Evolutionary conservation across 2,888 invertebrate species (phyloP).

Genomic region (Ashinkailepas kermadecensis): DNA sequence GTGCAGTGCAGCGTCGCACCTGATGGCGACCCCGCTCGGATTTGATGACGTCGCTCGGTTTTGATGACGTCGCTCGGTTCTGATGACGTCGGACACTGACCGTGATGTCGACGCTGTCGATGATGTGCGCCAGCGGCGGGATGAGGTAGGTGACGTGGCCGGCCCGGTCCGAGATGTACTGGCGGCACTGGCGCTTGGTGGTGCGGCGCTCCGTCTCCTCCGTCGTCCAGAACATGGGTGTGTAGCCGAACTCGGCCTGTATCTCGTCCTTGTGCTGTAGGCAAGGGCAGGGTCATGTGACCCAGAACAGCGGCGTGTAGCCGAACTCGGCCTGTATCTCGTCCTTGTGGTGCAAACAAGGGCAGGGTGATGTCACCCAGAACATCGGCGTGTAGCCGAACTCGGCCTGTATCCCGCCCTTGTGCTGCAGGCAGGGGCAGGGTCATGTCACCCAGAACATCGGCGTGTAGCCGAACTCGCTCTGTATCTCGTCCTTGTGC

Average conservation of each 20-base stretch:
- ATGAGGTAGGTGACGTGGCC: neutral
- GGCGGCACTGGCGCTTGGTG: neutral
- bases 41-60: too few species aligned
- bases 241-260: neutral
- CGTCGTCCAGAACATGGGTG: neutral
- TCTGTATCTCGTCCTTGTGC: too few species aligned
- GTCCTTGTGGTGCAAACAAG: neutral
- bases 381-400: too few species aligned
- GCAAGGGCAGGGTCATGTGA: neutral
- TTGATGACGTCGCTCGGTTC: too few species aligned
- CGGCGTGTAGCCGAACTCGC: neutral
- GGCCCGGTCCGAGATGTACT: neutral
- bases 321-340: too few species aligned
- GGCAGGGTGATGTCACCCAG: neutral
- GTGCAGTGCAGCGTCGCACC: too few species aligned
- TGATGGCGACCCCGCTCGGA: too few species aligned
- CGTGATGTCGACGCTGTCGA: neutral
- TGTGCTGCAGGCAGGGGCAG: too few species aligned
- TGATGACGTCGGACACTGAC: neutral
- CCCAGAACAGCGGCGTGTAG: neutral
- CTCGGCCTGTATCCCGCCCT: too few species aligned
- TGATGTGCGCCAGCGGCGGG: neutral
- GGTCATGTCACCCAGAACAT: neutral
- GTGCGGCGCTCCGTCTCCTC: neutral
- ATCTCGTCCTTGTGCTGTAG: neutral